These are phyloP conservation scores for Phytoseiulus persimilis DNA, from an alignment of 2,888 invertebrate species.

Conservation along the genomic window DNA sequence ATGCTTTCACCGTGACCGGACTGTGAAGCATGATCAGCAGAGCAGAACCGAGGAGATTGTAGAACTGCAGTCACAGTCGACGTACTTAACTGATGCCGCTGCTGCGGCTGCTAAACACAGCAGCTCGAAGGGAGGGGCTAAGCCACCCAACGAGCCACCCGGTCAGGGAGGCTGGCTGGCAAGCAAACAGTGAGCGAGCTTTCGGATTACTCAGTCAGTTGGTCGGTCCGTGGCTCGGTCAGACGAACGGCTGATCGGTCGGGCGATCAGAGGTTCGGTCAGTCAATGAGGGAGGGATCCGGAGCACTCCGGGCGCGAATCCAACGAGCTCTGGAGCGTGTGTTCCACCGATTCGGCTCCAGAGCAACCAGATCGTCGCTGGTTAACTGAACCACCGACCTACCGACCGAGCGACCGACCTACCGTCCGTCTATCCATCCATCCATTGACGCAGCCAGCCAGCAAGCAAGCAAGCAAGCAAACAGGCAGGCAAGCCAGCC, in stretches of 20 bases:
- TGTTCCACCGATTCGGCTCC: no score
- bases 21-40: not conserved
- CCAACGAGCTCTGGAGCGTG: no score
- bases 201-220: not conserved
- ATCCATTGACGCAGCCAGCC: not conserved
- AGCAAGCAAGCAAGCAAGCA: not conserved
- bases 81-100: not conserved
- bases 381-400: no score
- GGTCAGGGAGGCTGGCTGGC: not conserved
- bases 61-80: not conserved
- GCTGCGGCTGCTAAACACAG: not conserved
- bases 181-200: not conserved
- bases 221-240: not conserved
- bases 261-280: not conserved
- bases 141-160: not conserved
- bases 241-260: no score
- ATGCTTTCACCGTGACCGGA: not conserved
- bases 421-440: not conserved
- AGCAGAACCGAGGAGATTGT: not conserved
- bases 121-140: slow-evolving; percentile 5
- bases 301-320: no score
- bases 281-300: not conserved
- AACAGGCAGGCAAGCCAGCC: not conserved
- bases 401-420: not conserved
- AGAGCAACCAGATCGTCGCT: no score